Evolutionary conservation across 2,797 vertebrate species (phyloP), one percentile per base, ranked within the genome.

Genomic region (Bryconaethiops microstoma): DNA sequence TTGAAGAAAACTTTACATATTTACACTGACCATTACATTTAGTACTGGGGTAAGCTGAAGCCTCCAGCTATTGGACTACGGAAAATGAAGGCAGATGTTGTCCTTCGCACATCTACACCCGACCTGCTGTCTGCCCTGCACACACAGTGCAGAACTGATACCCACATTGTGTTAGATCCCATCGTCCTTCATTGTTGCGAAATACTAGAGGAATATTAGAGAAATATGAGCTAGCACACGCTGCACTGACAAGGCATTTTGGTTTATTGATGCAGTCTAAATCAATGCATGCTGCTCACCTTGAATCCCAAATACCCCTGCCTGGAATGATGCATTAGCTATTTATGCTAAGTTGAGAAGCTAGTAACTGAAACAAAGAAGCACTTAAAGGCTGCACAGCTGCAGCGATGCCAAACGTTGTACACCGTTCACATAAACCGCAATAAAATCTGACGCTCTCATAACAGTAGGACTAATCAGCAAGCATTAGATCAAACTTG

Each of bases 201-300:
- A 83, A 82, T 81, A 79, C 42, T 17, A 62, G 74, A 74, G 42
- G 75, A 86, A 77, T 77, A 82, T 77, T 23, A 5, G 69, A 79
- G 59, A 65, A 83, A 75, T 67, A 25, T 42, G 78, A 85, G 81
- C 83, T 8, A 39, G 72, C 75, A 59, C 42, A 57, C 21, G 52
- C 59, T 67, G 16, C 52, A 74, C 40, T 71, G 79, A 84, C 78
- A 14, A 71, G 39, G 73, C 67, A 45, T 67, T 82, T 70, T 65
- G 50, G 73, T 21, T 80, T 78, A 74, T 74, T 78, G 69, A 81
- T 75, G 48, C 25, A 10, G 77, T 39, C 13, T 17, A 50, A 83
- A 77, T 83, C 76, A 52, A 81, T 76, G 29, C 50, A 64, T 21
- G 4, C 17, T 54, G n/a, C 57, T 76, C 59, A 57, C 25, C 48